Evolutionary conservation across 2,888 invertebrate genomes (phyloP), one percentile per base, ranked within the genome.

Genomic region (Apoderus coryli): DNA sequence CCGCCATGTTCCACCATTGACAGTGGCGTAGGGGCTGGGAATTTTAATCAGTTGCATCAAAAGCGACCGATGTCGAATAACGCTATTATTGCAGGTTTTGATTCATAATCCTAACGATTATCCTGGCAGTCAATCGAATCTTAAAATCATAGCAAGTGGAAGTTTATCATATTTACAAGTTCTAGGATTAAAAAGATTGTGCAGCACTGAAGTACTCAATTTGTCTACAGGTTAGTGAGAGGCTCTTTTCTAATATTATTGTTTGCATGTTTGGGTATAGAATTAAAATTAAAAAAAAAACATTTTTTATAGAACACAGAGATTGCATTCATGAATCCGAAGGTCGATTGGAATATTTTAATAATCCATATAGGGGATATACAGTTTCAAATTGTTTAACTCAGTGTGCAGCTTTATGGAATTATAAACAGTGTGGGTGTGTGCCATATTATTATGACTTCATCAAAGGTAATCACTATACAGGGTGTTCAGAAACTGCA

Each of bases 301-400:
- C 14, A 19, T 26, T 53, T 12, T 41, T 44, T 2, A 32, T 43
- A 11, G 34, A 32, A 16, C 46, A 52, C 16, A 45, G 59, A 25
- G 38, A 49, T 24, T 57, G 54, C 31, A 34, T 46, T 7, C 43
- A 44, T 33, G 19, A 39, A 2, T 33, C 46, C 11, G 44, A 50
- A 15, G 16, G 19, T 22, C 4, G 26, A 27, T 32, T 56, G 11
- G 30, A 43, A 14, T 50, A 45, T 31, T 50, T 41, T 49, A 28
- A 33, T 7, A 32, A n/a, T n/a, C n/a, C n/a, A n/a, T n/a, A n/a
- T n/a, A n/a, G n/a, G n/a, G 39, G 28, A 9, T 57, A 57, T 37
- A 48, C 37, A 6, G 46, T 45, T 32, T 40, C 46, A 1, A 57
- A 54, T 30, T 59, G 59, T 37, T 39, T 48, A 13, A 39, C 41